Conservation (phyloP, 2,113 vertebrate species). For the Tauraco erythrolophus region DNA sequence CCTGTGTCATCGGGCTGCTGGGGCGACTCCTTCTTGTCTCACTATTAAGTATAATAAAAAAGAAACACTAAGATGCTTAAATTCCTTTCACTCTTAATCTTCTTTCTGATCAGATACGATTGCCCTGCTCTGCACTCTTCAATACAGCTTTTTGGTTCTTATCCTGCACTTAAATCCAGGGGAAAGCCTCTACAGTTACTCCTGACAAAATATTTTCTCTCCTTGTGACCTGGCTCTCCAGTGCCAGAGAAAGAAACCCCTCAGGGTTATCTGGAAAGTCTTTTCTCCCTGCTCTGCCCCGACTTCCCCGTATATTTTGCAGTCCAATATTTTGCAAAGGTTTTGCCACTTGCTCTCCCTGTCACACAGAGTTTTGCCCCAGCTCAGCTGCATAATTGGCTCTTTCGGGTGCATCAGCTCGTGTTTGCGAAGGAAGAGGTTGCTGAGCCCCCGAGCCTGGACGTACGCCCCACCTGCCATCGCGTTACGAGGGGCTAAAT, state of each 20-base stretch:
- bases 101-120: neutral
- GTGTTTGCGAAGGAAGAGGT: accelerated
- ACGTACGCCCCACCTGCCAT: accelerated
- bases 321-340: neutral
- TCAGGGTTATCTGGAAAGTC: neutral
- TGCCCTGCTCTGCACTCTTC: neutral
- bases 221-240: neutral
- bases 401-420: neutral
- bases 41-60: neutral
- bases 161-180: neutral
- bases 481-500: accelerated
- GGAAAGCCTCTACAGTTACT: neutral
- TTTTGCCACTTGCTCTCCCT: neutral
- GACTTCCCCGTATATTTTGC: accelerated
- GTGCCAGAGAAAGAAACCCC: neutral
- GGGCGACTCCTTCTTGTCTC: neutral
- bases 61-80: neutral
- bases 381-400: neutral
- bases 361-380: accelerated
- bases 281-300: neutral
- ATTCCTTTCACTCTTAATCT: neutral
- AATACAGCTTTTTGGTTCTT: neutral
- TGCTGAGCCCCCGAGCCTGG: neutral
- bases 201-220: neutral
- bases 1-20: neutral